Conservation (phyloP, 2,113 vertebrate genomes). For the Turdus rufiventris region DNA sequence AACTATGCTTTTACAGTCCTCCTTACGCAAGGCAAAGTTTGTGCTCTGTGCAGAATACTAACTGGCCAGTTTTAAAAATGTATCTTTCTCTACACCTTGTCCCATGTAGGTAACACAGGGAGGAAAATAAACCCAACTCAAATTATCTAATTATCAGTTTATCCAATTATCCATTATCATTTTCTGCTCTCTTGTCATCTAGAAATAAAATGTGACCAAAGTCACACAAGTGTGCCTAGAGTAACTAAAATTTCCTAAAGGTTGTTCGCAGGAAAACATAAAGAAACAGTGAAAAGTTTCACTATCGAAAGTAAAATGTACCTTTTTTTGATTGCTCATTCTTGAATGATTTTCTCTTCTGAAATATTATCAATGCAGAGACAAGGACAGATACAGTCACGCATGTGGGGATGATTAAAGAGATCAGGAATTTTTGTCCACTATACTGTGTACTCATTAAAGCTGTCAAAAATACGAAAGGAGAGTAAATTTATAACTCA, state of each 20-base stretch:
- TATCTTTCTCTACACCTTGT: background rate
- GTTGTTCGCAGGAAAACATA: background rate
- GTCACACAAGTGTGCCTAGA: background rate
- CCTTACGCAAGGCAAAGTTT: background rate
- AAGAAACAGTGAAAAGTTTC: background rate
- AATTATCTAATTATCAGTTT: background rate
- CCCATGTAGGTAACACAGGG: background rate
- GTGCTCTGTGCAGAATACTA: background rate
- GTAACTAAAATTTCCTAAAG: background rate
- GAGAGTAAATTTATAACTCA: background rate
- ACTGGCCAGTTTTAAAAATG: background rate
- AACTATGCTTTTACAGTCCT: background rate
- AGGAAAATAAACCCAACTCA: background rate
- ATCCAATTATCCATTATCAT: background rate
- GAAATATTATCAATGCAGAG: background rate
- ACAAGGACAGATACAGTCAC: background rate
- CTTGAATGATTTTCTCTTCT: constrained; percentile 27
- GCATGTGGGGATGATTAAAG: background rate
- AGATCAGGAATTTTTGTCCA: background rate
- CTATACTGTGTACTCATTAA: background rate
- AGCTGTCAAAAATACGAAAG: constrained; percentile 45
- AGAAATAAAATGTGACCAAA: background rate
- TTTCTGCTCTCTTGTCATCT: background rate
- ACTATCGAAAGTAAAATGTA: background rate
- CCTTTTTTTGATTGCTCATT: constrained; percentile 23